Percentiles rank a stretch among this genome's conserved stretches.
These are phyloP conservation scores for Macaca nemestrina DNA, from an alignment of 2,113 vertebrate genomes.

Conservation along the genomic window DNA sequence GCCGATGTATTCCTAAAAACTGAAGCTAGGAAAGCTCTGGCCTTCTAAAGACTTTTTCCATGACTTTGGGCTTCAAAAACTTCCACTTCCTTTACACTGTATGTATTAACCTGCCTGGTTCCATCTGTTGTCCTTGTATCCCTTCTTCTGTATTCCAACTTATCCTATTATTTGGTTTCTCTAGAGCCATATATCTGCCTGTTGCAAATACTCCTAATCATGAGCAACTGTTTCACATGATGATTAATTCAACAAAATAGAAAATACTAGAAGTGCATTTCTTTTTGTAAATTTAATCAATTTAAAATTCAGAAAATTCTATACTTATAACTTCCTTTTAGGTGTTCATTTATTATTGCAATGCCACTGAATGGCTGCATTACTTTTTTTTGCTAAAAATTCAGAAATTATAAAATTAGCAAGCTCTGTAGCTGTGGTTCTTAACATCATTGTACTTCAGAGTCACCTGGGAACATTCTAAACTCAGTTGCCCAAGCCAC, in stretches of 20 bases:
- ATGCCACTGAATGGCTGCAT: neutral
- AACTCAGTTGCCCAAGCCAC: neutral
- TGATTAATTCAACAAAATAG: slow-evolving; percentile 3
- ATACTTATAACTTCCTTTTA: neutral
- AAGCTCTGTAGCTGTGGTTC: neutral
- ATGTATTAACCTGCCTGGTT: neutral
- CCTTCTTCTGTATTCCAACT: neutral
- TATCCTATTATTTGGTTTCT: neutral
- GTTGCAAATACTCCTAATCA: neutral
- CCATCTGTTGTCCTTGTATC: neutral
- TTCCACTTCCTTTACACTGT: neutral
- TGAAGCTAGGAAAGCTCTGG: neutral
- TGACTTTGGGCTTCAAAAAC: neutral
- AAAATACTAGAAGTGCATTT: slow-evolving; percentile 5
- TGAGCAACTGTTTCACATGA: neutral
- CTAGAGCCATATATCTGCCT: neutral
- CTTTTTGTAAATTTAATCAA: neutral
- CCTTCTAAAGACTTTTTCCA: neutral
- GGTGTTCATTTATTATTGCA: neutral
- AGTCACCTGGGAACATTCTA: slow-evolving; percentile 23
- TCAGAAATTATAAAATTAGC: slow-evolving; percentile 10
- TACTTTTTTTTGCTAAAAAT: slow-evolving; percentile 5
- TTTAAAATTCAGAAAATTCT: slow-evolving; percentile 36
- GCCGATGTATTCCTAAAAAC: neutral
- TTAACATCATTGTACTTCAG: neutral